Base-by-base conservation (phyloP, 2,797 vertebrate genomes). In the Pangasius larnaudii region DNA sequence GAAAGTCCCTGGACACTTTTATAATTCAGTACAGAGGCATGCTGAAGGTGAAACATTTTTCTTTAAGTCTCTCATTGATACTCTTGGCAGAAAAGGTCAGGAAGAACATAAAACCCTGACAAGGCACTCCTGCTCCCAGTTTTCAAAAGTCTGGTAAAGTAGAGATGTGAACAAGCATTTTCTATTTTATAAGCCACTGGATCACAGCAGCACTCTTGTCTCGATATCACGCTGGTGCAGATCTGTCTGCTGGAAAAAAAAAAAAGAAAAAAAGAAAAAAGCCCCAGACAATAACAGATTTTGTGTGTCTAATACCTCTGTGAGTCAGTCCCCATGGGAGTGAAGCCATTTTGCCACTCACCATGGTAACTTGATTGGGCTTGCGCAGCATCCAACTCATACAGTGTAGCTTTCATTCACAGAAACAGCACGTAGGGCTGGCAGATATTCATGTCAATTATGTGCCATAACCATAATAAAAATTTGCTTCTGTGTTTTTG, bases 291-390 rank as follows among this genome's bases (percentile, higher is more conserved):
- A 63, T 82, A 82, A 74, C 77, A 87, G 22, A 87, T 87, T 89
- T 88, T 79, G 67, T 84, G 16, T 85, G 30, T 86, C 51, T 8
- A 84, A 88, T 89, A 89, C 82, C 71, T 89, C 80, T 90, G 87
- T 90, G 87, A 91, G 88, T 90, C 88, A 91, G 79, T 75, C 85
- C 85, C 72, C 78, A 74, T 86, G 67, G 72, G 85, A 90, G 86
- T 88, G 46, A 89, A 88, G 88, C 81, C 84, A 85, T 92, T 88
- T 87, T 81, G 56, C 72, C 42, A 39, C 82, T 91, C 89, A 91
- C 92, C 90, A 91, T 92, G 91, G 91, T 89, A 89, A 92, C 92
- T 49, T 85, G 78, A 78, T 87, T 85, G 72, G 86, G 67, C 75
- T 79, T 85, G 75, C 63, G 81, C 72, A 80, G 88, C 84, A 88